Conservation (phyloP, 2,888 invertebrate genomes). For the Lacanobia oleracea region DNA sequence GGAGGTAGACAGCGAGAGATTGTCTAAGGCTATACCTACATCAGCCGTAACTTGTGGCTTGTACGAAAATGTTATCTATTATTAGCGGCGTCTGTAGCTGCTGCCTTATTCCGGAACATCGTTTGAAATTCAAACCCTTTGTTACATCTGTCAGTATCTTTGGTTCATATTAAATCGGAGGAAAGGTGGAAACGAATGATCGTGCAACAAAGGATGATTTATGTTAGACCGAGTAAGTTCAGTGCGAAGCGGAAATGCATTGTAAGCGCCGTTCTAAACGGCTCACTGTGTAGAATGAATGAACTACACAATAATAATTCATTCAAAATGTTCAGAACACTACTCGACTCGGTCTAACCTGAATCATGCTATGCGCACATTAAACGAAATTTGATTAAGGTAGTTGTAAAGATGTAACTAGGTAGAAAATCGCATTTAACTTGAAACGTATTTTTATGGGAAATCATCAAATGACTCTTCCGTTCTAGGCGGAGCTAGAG, state of each 20-base stretch:
- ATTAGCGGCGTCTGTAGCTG: no score
- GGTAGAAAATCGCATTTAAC: no score
- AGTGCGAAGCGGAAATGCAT: neutral
- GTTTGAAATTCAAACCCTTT: neutral
- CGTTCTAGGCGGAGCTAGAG: no score
- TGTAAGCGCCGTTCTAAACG: neutral
- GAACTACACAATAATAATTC: constrained; percentile 9
- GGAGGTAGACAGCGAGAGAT: no score
- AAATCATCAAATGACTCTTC: no score
- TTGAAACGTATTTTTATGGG: no score
- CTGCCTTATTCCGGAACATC: neutral
- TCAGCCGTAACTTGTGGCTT: no score
- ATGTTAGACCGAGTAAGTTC: neutral
- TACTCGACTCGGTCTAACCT: neutral
- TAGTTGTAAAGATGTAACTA: no score
- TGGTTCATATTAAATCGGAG: neutral
- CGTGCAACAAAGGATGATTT: neutral
- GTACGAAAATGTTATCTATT: no score
- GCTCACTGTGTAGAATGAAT: neutral
- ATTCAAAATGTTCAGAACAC: constrained; percentile 5
- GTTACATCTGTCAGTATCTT: neutral
- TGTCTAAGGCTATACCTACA: no score
- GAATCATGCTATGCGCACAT: constrained; percentile 3
- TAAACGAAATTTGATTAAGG: neutral
- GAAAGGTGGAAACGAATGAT: neutral